A percentile compares a stretch with the other conserved stretches of the same genome.
These are phyloP conservation scores for Stictonetta naevosa DNA, from an alignment of 2,113 vertebrate species.

Conservation along the genomic window DNA sequence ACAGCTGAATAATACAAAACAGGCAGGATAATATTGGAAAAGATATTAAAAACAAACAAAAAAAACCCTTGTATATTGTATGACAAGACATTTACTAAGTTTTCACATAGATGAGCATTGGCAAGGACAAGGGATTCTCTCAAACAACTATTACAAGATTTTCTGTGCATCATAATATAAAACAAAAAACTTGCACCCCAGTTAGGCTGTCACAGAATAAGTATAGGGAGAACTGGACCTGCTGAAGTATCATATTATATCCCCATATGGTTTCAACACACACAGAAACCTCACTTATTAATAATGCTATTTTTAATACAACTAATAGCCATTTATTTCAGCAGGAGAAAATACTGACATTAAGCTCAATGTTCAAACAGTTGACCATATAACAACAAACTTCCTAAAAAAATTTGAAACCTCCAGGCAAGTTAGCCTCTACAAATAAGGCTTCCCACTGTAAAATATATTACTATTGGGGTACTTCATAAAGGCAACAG, in stretches of 20 bases:
- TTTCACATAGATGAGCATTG: background rate
- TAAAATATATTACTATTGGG: background rate
- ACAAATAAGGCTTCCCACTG: background rate
- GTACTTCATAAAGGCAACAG: background rate
- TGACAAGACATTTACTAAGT: background rate
- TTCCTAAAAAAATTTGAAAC: background rate
- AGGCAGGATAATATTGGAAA: background rate
- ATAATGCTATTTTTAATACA: background rate
- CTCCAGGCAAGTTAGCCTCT: background rate
- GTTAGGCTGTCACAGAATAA: background rate
- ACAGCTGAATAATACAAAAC: no score
- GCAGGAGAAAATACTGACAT: background rate
- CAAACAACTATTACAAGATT: background rate
- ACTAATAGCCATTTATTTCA: background rate
- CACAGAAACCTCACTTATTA: background rate
- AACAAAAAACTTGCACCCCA: background rate
- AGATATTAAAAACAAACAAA: background rate
- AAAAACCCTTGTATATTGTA: background rate
- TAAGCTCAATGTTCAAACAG: background rate
- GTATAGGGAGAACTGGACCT: rapidly evolving
- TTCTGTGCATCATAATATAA: background rate
- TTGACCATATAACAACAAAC: background rate
- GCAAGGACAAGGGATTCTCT: background rate
- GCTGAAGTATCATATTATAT: background rate
- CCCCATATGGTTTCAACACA: rapidly evolving